Base-by-base conservation (phyloP, 2,888 invertebrate genomes). In the Drosophila falleni region DNA sequence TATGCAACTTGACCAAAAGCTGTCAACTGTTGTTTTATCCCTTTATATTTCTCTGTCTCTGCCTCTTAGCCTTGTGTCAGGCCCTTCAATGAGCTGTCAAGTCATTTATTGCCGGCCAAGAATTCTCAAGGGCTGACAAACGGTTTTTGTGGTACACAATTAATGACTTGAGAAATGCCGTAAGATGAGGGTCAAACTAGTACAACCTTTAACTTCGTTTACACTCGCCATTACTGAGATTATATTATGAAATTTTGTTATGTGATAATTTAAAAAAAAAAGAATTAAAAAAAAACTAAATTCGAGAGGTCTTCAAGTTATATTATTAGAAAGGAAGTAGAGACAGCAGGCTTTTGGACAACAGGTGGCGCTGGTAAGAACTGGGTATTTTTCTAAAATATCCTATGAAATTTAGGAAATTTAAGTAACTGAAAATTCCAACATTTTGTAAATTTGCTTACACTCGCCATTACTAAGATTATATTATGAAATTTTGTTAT, bases 111-210 rank as follows among this genome's bases (percentile, higher is more conserved):
- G 50, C 33, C 15, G 26, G 11, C 46, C 26, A 55, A 72, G 66
- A 77, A 63, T 75, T 54, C 42, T 71, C 63, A 78, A 76, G 75
- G 74, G 79, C 74, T 59, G 39, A 39, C 39, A 58, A 62, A 42
- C 29, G 5, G 26, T 33, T 41, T 50, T 56, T 33, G 44, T 49
- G 59, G 35, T 37, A 50, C 46, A 65, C 49, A 71, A 76, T 55
- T 80, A 71, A 46, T 46, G 58, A 41, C 49, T 50, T 46, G 60
- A 47, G n/a, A 46, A 33, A 47, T 49, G 61, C 44, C 10, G 11
- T 42, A 19, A 29, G 37, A 15, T 49, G 37, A 59, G 16, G 26
- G 29, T 5, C 37, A 59, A 59, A 16, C 8, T 58, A 29, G 16
- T 10, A 35, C 37, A 47, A 58, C 26, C 16, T 37, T 26, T 26